phyloP scores from a whole-genome alignment of 2,113 vertebrate genomes.

The Cervus canadensis region DNA sequence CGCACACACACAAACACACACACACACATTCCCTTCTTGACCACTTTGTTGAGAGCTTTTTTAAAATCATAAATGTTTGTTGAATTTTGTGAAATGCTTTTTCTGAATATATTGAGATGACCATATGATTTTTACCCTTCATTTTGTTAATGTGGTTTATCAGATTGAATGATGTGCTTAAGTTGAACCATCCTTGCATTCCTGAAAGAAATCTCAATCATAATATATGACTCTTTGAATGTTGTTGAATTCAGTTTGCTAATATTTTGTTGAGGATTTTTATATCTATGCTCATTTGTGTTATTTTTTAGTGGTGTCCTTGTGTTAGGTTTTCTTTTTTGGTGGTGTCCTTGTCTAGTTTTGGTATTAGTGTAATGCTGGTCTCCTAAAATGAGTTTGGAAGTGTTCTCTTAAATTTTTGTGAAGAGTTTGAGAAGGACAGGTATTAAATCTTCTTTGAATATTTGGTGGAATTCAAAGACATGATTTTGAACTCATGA shows the following conservation, averaged over 20 bases:
- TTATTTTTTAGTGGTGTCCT: not conserved
- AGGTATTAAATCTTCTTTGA: not conserved
- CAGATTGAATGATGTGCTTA: not conserved
- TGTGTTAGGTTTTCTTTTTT: not conserved
- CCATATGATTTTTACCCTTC: not conserved
- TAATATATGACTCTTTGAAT: not conserved
- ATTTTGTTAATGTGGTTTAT: not conserved
- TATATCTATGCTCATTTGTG: not conserved
- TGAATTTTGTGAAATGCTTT: not conserved
- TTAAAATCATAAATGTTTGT: not conserved
- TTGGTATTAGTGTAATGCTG: not conserved
- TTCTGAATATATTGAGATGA: not conserved
- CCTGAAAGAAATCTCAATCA: not conserved
- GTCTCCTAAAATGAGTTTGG: not conserved
- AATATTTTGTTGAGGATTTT: not conserved
- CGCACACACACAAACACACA: too few species aligned
- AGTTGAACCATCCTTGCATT: not conserved
- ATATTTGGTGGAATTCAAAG: not conserved
- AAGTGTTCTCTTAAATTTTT: not conserved
- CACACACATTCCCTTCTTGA: not conserved
- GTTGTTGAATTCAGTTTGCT: not conserved
- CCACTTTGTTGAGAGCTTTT: not conserved
- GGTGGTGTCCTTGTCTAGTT: not conserved
- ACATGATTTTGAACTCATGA: not conserved
- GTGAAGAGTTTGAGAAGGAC: not conserved